Conservation (phyloP, 1,140 invertebrate genomes). For the Tenebrio molitor region DNA sequence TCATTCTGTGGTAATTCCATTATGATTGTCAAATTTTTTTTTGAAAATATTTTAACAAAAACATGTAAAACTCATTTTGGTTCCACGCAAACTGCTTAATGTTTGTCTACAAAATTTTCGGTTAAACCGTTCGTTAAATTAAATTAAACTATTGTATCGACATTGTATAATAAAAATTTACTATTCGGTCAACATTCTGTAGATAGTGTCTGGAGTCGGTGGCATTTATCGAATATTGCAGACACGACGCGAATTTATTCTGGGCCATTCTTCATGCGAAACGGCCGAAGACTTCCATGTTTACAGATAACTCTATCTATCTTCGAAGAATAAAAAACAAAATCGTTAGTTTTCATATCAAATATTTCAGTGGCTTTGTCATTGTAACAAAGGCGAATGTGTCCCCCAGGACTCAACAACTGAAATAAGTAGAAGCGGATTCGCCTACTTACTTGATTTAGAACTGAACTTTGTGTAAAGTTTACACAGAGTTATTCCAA, state of each 20-base stretch:
- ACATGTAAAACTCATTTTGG: no score
- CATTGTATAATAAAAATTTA: no score
- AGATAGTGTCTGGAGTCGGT: no score
- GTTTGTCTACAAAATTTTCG: no score
- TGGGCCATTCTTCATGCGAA: not conserved
- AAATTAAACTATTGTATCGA: no score
- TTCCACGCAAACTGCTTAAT: no score
- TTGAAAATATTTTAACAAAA: no score
- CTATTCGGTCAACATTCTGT: no score
- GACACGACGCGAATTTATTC: not conserved
- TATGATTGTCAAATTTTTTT: no score
- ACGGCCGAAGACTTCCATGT: not conserved
- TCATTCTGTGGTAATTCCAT: no score
- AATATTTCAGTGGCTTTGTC: slow-evolving; percentile 45
- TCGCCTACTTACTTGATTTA: slow-evolving; percentile 53
- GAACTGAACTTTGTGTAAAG: slow-evolving; percentile 51
- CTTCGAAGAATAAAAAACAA: slow-evolving; percentile 7
- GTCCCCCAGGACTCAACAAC: slow-evolving; percentile 48
- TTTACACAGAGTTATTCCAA: slow-evolving; percentile 51
- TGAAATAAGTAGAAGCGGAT: slow-evolving; percentile 49
- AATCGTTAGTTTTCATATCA: slow-evolving; percentile 42
- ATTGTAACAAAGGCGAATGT: slow-evolving; percentile 47
- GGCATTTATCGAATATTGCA: no score
- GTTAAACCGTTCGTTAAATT: no score
- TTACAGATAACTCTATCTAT: slow-evolving; percentile 6